A percentile compares a stretch with the other conserved stretches of the same genome.
Conservation (phyloP, 2,888 invertebrate species). For the Catocala fraxini region DNA sequence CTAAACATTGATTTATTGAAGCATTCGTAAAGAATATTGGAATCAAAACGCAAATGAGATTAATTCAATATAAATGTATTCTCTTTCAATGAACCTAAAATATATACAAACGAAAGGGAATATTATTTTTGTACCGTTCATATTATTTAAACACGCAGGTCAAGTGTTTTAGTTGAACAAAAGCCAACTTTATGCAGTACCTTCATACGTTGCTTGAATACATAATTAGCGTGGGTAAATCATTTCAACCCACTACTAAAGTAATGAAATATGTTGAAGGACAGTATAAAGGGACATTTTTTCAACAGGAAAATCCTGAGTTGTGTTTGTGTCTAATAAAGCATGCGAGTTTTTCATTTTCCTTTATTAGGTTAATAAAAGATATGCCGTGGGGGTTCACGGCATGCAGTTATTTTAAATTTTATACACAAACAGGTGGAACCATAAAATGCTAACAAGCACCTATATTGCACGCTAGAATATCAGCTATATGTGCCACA, state of each 20-base stretch:
- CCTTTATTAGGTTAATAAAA: constrained; percentile 8
- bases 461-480: background rate
- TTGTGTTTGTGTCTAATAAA: constrained; percentile 8
- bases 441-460: background rate
- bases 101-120: background rate
- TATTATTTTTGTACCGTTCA: constrained; percentile 18
- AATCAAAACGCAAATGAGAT: too few species aligned
- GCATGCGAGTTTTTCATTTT: constrained; percentile 14
- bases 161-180: constrained; percentile 30
- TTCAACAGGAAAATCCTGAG: constrained; percentile 2
- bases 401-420: constrained; percentile 1
- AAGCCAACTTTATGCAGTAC: constrained; percentile 37
- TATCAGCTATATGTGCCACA: background rate
- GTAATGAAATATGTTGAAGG: constrained; percentile 31
- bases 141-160: constrained; percentile 33
- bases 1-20: too few species aligned
- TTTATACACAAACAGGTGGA: background rate
- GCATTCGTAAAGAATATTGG: too few species aligned
- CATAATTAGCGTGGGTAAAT: constrained; percentile 43
- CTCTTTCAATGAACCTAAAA: background rate
- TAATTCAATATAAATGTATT: background rate
- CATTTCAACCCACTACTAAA: constrained; percentile 40
- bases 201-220: constrained; percentile 45
- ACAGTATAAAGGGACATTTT: constrained; percentile 15
- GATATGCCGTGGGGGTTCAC: background rate